Percentiles rank a stretch among this genome's conserved stretches.
These are phyloP conservation scores for Drosophila cardini DNA, from an alignment of 1,140 invertebrate genomes.

Conservation along the genomic window DNA sequence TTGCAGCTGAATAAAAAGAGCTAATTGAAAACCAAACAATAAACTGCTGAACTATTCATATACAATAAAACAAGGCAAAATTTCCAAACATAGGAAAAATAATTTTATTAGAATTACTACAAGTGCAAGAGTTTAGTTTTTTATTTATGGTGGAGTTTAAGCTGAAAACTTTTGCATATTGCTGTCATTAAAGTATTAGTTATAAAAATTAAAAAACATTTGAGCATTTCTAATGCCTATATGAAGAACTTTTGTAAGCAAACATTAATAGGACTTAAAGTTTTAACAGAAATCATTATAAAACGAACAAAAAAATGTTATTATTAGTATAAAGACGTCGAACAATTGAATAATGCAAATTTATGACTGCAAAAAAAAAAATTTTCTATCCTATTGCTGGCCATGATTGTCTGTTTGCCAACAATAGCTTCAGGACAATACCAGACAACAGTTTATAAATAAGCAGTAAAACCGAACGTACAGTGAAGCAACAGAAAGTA, in stretches of 20 bases:
- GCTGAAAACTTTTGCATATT: too few species aligned
- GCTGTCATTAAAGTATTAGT: too few species aligned
- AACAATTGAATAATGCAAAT: background rate
- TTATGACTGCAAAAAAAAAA: background rate
- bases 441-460: constrained; percentile 36
- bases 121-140: too few species aligned
- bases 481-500: constrained; percentile 42
- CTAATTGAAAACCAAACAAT: constrained; percentile 9
- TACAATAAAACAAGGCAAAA: background rate
- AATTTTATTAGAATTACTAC: too few species aligned
- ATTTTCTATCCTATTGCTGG: background rate
- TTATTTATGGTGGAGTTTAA: too few species aligned
- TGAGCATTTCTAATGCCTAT: too few species aligned
- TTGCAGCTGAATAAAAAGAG: constrained; percentile 11
- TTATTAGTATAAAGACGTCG: too few species aligned
- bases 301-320: background rate
- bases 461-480: constrained; percentile 21
- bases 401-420: background rate
- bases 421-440: constrained; percentile 38
- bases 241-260: too few species aligned
- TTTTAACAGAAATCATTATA: background rate
- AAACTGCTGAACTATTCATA: constrained; percentile 5
- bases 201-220: too few species aligned
- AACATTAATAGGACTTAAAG: background rate
- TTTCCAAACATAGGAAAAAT: too few species aligned